Base-by-base conservation (phyloP, 2,888 invertebrate genomes). In the Abscondita cerata region DNA sequence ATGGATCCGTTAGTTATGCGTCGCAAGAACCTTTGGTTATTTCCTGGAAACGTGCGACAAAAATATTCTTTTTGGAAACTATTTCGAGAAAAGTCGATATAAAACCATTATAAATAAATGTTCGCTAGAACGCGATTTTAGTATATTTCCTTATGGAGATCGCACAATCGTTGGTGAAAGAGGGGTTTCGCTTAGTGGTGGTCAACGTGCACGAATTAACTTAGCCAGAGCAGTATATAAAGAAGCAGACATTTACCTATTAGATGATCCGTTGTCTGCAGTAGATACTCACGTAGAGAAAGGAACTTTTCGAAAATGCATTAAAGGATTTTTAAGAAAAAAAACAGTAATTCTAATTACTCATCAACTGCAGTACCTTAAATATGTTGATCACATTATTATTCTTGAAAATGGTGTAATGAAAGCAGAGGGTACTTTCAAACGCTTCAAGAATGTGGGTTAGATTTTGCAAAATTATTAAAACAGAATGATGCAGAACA, bases 21-120 rank as follows among this genome's bases (percentile, higher is more conserved):
- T 86, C 91, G 34, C 94, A 95, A 74, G 89, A 94, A 70, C 88
- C 95, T n/a, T 0, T 96, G 95, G 95, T 81, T 91, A 5, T 91
- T 91, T 71, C 86, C n/a, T 0, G 88, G 89, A 73, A 82, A 88
- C 70, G 81, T 89, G 5, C 78, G 84, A 52, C 86, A n/a, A 89
- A 67, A 90, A 90, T 73, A 93, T 97, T 68, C 78, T 95, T n/a
- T 96, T 97, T 79, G 95, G 95, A 0, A 86, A 85, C 74, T n/a
- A 84, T 64, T 89, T 85, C 86, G 88, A 88, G 71, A 82, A 86
- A 12, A 82, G 85, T 15, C 83, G 86, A 1, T 89, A 83, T 78
- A 90, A 83, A 78, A 80, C 85, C 50, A 87, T 86, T 33, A 80
- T 92, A 2, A 84, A 85, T 25, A 87, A 86, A 0, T 90, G 90